These are phyloP conservation scores for Datnioides undecimradiatus DNA, from an alignment of 2,113 vertebrate genomes.

Conservation along the genomic window DNA sequence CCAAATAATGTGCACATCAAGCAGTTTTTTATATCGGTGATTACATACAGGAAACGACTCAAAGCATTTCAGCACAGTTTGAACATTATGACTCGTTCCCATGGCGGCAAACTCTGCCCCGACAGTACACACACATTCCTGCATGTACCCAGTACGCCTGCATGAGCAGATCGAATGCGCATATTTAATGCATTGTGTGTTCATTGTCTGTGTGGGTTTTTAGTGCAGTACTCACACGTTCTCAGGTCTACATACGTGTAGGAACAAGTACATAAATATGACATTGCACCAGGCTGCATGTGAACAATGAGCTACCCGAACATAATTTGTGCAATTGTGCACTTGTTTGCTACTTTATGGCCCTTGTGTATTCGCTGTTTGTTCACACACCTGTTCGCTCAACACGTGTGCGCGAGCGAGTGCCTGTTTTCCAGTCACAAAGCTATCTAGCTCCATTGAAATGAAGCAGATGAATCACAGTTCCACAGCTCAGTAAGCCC, in stretches of 20 bases:
- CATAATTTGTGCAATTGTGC: slow-evolving; percentile 6
- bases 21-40: neutral
- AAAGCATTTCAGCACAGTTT: neutral
- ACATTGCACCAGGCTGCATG: neutral
- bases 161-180: slow-evolving; percentile 21
- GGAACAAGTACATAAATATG: slow-evolving; percentile 16
- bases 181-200: slow-evolving; percentile 38
- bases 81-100: neutral
- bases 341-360: neutral
- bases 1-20: neutral
- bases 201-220: neutral
- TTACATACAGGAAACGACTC: neutral
- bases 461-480: slow-evolving; percentile 57
- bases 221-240: neutral
- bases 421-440: neutral
- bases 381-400: slow-evolving; percentile 13
- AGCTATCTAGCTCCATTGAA: slow-evolving; percentile 19
- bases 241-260: neutral
- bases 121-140: neutral
- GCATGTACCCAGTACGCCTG: neutral
- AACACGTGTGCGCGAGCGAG: neutral
- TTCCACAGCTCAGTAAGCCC: slow-evolving; percentile 20
- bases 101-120: neutral
- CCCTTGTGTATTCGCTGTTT: slow-evolving; percentile 9
- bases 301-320: neutral